Evolutionary conservation across 2,797 vertebrate genomes (phyloP).

Genomic region (Mormyrus proboscirostris): DNA sequence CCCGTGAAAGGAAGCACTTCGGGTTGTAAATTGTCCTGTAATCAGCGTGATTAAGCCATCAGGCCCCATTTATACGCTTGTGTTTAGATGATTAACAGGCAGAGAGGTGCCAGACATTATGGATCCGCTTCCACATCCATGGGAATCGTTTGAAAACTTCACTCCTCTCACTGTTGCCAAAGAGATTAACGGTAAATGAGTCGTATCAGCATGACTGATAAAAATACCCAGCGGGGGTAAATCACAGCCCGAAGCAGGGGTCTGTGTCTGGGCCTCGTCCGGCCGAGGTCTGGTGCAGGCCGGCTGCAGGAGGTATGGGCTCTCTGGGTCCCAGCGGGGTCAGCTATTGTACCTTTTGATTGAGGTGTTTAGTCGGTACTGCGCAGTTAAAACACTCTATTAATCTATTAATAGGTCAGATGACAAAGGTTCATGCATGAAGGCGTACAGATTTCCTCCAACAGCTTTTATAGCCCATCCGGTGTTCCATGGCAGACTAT

Average conservation of each 20-base stretch:
- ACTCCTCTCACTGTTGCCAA: not conserved
- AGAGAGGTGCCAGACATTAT: not conserved
- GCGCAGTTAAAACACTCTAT: not conserved
- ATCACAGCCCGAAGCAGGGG: not conserved
- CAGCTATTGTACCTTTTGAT: not conserved
- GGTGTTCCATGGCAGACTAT: constrained; percentile 11
- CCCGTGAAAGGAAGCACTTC: not conserved
- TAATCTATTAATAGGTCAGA: not conserved
- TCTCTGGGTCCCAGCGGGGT: not conserved
- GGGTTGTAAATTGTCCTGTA: not conserved
- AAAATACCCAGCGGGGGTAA: not conserved
- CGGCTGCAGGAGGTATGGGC: not conserved
- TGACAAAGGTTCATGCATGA: not conserved
- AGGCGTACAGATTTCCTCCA: not conserved
- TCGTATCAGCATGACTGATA: not conserved
- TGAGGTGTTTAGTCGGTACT: not conserved
- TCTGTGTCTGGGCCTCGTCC: not conserved
- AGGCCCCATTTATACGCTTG: not conserved
- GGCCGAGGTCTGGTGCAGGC: not conserved
- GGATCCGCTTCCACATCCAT: not conserved
- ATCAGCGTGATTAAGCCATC: not conserved
- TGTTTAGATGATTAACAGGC: constrained; percentile 2
- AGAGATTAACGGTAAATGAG: not conserved
- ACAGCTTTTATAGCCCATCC: not conserved
- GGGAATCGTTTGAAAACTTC: not conserved